phyloP scores from a whole-genome alignment of 1,140 invertebrate species.

The Holcopasites calliopsidis region DNA sequence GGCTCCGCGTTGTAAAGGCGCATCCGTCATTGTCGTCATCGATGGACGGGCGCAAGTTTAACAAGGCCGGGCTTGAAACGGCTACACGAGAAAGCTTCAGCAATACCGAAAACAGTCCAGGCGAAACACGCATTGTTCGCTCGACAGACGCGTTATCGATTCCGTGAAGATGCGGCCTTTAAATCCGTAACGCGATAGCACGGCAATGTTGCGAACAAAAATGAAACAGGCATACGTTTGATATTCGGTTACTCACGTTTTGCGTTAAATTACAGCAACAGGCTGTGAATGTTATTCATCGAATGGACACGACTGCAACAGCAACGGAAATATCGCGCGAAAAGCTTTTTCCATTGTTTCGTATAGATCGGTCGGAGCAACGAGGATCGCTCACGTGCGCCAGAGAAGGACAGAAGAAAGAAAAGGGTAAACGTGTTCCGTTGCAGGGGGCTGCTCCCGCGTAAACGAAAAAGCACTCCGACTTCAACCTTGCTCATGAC shows the following conservation, averaged over 20 bases:
- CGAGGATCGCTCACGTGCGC: neutral
- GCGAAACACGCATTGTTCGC: neutral
- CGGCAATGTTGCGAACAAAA: neutral
- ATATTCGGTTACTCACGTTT: neutral
- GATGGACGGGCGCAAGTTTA: neutral
- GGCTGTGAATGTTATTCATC: neutral
- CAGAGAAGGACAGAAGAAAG: neutral
- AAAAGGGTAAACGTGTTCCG: neutral
- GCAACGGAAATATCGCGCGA: neutral
- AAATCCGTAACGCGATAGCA: neutral
- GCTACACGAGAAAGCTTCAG: neutral
- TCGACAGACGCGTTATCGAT: neutral
- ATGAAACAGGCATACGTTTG: neutral
- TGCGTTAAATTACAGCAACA: neutral
- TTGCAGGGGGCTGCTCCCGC: neutral
- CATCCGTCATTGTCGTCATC: conserved; percentile 3
- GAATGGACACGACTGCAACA: neutral
- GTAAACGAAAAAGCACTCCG: conserved; percentile 41
- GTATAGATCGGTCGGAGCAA: conserved; percentile 1
- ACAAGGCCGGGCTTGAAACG: neutral
- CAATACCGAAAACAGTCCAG: neutral
- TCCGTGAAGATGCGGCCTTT: neutral
- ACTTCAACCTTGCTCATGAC: conserved; percentile 5
- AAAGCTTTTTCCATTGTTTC: no score
- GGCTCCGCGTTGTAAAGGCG: neutral